Conservation (phyloP, 2,113 vertebrate genomes). For the Catharus bicknelli region DNA sequence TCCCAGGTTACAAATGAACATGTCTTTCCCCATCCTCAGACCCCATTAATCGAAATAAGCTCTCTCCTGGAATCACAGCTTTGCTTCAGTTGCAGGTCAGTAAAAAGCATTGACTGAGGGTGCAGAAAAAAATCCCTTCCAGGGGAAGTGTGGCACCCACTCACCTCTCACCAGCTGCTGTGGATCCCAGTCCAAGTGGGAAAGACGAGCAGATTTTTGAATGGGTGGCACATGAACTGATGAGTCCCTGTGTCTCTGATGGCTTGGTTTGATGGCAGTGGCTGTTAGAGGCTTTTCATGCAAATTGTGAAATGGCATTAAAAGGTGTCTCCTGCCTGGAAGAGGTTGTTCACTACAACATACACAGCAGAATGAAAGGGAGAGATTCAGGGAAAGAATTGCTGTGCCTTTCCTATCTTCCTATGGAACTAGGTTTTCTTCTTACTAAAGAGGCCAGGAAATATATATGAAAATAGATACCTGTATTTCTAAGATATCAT, state of each 20-base stretch:
- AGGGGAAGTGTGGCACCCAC: background rate
- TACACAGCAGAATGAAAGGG: background rate
- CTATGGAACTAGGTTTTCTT: background rate
- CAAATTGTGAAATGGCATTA: background rate
- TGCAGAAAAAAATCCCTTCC: background rate
- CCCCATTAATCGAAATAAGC: conserved; percentile 42
- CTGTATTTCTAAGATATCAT: background rate
- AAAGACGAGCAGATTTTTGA: background rate
- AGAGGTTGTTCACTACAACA: background rate
- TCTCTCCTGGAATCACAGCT: conserved; percentile 20
- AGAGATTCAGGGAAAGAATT: background rate
- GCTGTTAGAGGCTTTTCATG: background rate
- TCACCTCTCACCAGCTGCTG: background rate
- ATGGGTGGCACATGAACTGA: background rate
- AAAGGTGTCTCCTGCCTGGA: background rate
- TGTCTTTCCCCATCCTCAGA: conserved; percentile 23
- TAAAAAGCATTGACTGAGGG: background rate
- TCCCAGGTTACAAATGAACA: conserved; percentile 33
- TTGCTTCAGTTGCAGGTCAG: background rate
- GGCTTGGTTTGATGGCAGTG: background rate
- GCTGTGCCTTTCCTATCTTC: background rate
- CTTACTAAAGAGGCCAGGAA: background rate
- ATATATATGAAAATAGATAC: background rate
- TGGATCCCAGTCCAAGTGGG: background rate
- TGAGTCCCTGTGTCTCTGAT: background rate